Base-by-base conservation (phyloP, 92 coral and sea anemone species). In the Scolanthus callimorphus region DNA sequence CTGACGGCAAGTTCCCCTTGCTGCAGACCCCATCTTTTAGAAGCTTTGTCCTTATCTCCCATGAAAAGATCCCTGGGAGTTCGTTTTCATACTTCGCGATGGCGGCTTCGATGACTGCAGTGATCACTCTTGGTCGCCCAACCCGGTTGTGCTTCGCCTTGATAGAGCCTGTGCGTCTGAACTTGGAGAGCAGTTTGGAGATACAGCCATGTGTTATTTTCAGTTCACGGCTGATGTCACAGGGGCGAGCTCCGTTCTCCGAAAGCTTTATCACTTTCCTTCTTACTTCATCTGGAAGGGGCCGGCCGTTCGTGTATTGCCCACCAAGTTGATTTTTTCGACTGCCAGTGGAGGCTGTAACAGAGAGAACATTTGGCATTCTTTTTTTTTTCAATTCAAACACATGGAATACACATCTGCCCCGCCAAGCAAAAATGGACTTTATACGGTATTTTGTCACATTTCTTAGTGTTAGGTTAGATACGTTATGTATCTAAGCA, bases 181-280 rank as follows among this genome's bases (percentile, higher is more conserved):
- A 82, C 26, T 79, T 72, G 11, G 89, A 69, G 15, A 82, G 76
- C 34, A 82, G 74, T 38, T 82, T 82, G 49, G 83, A 76, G 39
- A 82, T 73, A 19, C 89, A 82, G 28, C 89, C 89, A 38, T 82
- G 89, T 11, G 89, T 77, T 10, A 82, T 69, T 44, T 71, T 71
- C 9, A 82, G 47, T 38, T 71, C 65, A 11, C 89, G 89, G 39
- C 89, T 82, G 49, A 82, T 82, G 46, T 82, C 89, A 45, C 89
- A 82, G 2, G 83, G 84, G 11, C 84, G 78, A 17, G 76, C 79
- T 11, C 89, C 89, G 48, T 62, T 21, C 29, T 77, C 73, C 10
- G 89, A 73, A 20, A 82, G 49, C 41, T 70, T 74, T 10, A 82
- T 63, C 15, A 82, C 71, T 24, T 75, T 57, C 25, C 61, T 50